Base-by-base conservation (phyloP, 1,140 invertebrate genomes). In the Trichomalopsis sarcophagae region DNA sequence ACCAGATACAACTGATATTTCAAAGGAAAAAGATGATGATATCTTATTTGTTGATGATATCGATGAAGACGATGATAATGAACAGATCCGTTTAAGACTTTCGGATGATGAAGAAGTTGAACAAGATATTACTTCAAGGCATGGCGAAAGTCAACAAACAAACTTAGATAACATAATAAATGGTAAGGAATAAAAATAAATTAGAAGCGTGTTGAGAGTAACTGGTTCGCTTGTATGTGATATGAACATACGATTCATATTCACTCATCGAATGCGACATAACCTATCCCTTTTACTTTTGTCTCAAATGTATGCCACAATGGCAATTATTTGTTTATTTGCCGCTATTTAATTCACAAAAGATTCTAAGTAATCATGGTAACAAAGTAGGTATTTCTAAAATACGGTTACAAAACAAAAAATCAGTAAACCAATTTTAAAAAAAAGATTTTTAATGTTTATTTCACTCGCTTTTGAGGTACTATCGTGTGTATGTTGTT, bases 81-180 rank as follows among this genome's bases (percentile, higher is more conserved):
- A 36, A 36, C 33, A 92, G 82, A 88, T 92, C 30, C 90, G 91
- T 79, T 90, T 93, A 80, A 91, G 89, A 87, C 69, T 91, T n/a
- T 92, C 91, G 23, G 92, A 93, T 87, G 92, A 91, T 78, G 91
- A 92, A 36, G 91, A 92, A 17, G 30, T 66, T 82, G 90, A 91
- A 62, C 86, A 82, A 69, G 88, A 89, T 50, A 88, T 47, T 71
- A 40, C 30, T 68, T 81, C 68, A 69, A 66, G 50, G 66, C 23
- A 81, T 6, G 27, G 30, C 77, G 27, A 77, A 77, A 82, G 40
- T 82, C 40, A 82, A 6, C 30, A 82, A 82, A 68, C 23, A 82
- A 82, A 27, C 6, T 82, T 78, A 69, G 71, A 82, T 27, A 40
- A 69, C 27, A 82, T 82, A 44, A 55, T 23, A 40, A 44, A 85